Conservation (phyloP, 1,140 invertebrate genomes). For the Drosophila nasuta region DNA sequence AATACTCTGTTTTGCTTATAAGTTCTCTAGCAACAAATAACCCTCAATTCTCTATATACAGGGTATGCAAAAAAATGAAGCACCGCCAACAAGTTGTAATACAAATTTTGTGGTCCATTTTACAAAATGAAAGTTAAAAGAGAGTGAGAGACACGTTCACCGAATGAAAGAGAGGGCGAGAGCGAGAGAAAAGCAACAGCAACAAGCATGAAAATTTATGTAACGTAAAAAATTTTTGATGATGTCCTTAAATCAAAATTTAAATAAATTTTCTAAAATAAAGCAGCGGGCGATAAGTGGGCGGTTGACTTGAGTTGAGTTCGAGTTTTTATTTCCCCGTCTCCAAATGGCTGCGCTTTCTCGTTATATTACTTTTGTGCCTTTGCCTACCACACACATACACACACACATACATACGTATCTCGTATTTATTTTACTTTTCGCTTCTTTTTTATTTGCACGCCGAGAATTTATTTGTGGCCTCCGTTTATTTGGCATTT, state of each 20-base stretch:
- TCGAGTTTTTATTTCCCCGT: slow-evolving; percentile 52
- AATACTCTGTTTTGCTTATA: no score
- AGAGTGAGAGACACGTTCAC: slow-evolving; percentile 1
- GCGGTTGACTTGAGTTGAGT: neutral
- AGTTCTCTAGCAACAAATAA: neutral
- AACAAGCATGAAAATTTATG: slow-evolving; percentile 72
- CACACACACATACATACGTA: slow-evolving; percentile 29
- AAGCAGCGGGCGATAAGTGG: slow-evolving; percentile 26
- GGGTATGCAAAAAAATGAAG: neutral
- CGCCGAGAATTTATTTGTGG: slow-evolving; percentile 66
- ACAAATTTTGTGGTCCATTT: slow-evolving; percentile 66
- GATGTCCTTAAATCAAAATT: slow-evolving; percentile 83
- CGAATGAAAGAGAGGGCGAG: neutral
- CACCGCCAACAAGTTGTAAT: no score
- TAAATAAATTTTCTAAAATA: slow-evolving; percentile 77
- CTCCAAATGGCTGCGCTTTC: neutral
- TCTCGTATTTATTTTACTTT: slow-evolving; percentile 56
- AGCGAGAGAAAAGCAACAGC: slow-evolving; percentile 12
- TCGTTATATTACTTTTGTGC: slow-evolving; percentile 36
- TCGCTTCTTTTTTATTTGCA: slow-evolving; percentile 61
- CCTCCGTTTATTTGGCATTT: slow-evolving; percentile 72
- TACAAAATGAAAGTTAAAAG: slow-evolving; percentile 76
- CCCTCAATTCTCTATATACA: neutral
- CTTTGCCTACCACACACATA: slow-evolving; percentile 18
- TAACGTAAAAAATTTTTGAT: slow-evolving; percentile 81